A percentile compares a stretch with the other conserved stretches of the same genome.
phyloP scores from a whole-genome alignment of 1,140 invertebrate genomes.

The Bombus huntii region DNA sequence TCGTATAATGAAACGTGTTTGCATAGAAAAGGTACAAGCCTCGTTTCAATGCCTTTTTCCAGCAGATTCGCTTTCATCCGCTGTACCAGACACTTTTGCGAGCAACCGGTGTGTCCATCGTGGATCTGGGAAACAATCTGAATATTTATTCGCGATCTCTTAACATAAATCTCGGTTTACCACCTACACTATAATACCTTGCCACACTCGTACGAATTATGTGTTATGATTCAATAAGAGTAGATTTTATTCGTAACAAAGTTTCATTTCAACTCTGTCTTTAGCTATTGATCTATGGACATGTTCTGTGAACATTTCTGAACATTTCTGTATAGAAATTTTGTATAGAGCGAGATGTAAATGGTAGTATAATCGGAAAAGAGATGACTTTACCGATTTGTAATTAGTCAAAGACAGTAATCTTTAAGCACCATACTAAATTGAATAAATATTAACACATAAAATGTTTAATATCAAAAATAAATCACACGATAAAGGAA shows the following conservation, averaged over 20 bases:
- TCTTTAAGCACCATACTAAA: too few relatives aligned
- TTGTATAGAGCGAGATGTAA: neutral
- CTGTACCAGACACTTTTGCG: neutral
- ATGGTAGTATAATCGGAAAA: neutral
- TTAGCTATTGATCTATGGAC: neutral
- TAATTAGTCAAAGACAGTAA: too few relatives aligned
- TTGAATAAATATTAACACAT: too few relatives aligned
- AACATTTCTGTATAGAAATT: neutral
- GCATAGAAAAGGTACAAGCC: neutral
- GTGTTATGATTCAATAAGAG: neutral
- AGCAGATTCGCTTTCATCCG: neutral
- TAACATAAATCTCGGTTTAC: slow-evolving; percentile 27
- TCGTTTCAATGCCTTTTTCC: neutral
- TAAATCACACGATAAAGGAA: neutral
- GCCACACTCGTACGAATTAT: neutral
- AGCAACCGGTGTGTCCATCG: neutral
- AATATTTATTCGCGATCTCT: slow-evolving; percentile 28
- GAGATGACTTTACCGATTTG: too few relatives aligned
- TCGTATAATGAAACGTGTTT: neutral
- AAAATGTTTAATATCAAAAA: too few relatives aligned
- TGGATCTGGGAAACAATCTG: neutral
- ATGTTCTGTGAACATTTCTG: too few relatives aligned
- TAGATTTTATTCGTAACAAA: neutral
- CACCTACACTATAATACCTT: neutral
- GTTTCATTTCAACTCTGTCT: neutral